Evolutionary conservation across 2,113 vertebrate genomes (phyloP).

Genomic region (Thryonomys swinderianus): DNA sequence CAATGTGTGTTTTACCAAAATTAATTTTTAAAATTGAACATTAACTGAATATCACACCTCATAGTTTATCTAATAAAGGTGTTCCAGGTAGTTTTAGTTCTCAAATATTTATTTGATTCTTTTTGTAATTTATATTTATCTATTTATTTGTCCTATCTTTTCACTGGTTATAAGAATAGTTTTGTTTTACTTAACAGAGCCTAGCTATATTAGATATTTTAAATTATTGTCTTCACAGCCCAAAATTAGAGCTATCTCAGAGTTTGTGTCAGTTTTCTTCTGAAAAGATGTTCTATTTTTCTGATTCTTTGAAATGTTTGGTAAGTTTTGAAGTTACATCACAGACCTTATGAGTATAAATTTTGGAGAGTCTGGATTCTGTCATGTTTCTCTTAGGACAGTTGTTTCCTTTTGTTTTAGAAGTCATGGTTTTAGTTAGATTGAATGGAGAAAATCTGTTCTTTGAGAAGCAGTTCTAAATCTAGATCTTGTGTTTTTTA

Average conservation of each 20-base stretch:
- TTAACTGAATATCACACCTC: neutral
- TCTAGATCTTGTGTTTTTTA: neutral
- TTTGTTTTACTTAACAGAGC: neutral
- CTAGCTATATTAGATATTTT: neutral
- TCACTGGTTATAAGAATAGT: neutral
- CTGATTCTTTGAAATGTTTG: conserved; percentile 1
- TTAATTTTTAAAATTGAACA: neutral
- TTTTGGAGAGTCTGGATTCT: neutral
- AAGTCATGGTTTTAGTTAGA: conserved; percentile 16
- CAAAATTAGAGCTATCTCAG: neutral
- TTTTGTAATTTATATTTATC: neutral
- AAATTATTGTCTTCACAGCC: neutral
- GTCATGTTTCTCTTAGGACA: neutral
- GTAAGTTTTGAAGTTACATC: neutral
- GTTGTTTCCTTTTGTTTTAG: conserved; percentile 27
- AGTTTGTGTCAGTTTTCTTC: neutral
- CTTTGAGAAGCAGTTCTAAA: neutral
- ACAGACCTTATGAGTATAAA: neutral
- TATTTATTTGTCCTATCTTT: neutral
- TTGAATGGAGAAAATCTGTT: neutral
- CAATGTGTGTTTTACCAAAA: neutral
- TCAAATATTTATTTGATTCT: neutral
- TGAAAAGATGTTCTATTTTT: neutral
- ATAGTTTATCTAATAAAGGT: neutral
- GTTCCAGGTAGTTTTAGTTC: neutral